These are phyloP conservation scores for Centruroides vittatus DNA, from an alignment of 1,140 invertebrate genomes.

Conservation along the genomic window DNA sequence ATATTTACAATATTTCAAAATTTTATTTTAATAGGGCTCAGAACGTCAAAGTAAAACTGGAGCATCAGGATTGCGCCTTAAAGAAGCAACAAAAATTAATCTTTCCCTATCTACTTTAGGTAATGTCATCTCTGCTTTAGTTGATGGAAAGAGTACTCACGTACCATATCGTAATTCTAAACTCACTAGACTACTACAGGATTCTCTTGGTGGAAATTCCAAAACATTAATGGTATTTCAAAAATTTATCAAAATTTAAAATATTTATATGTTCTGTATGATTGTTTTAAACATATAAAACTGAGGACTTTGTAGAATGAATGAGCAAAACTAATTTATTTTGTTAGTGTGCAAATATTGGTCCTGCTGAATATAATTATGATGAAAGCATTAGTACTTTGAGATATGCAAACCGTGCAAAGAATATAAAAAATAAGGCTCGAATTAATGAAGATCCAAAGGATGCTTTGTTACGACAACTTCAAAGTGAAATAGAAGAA, in stretches of 20 bases:
- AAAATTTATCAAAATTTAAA: neutral
- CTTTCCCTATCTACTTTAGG: slow-evolving; percentile 82
- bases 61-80: slow-evolving; percentile 68
- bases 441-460: slow-evolving; percentile 97
- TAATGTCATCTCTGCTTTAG: slow-evolving; percentile 87
- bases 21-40: slow-evolving; percentile 41
- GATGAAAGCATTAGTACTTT: slow-evolving; percentile 95
- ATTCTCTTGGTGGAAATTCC: slow-evolving; percentile 89
- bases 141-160: slow-evolving; percentile 85
- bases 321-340: neutral
- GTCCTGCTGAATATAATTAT: slow-evolving; percentile 90
- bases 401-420: slow-evolving; percentile 91
- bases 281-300: too few relatives aligned
- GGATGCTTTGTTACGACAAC: slow-evolving; percentile 85
- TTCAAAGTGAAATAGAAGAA: slow-evolving; percentile 92
- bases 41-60: slow-evolving; percentile 86
- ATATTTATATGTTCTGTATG: too few relatives aligned
- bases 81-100: slow-evolving; percentile 93
- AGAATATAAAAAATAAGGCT: slow-evolving; percentile 93
- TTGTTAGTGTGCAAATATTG: slow-evolving; percentile 72
- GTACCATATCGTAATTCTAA: slow-evolving; percentile 93
- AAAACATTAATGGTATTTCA: slow-evolving; percentile 79
- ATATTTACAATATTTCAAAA: neutral
- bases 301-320: neutral
- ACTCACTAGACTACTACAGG: slow-evolving; percentile 78